Evolutionary conservation across 1,140 invertebrate genomes (phyloP), one percentile per base, ranked within the genome.

Genomic region (Colletes gigas): DNA sequence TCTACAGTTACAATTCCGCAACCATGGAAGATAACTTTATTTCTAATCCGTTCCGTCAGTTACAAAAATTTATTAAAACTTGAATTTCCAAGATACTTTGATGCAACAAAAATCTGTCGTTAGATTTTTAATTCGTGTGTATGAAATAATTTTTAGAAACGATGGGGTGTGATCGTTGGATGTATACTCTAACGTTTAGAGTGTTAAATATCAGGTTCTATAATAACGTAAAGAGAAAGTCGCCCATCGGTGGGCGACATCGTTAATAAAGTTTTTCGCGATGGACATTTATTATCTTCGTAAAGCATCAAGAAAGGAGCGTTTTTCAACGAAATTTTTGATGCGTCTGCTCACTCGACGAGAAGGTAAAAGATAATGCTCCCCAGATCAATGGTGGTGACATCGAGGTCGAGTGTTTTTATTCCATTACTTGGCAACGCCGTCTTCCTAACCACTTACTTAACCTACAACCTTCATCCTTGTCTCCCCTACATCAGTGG

Each of bases 391-490:
- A 83, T 80, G 77, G 66, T 74, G 62, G 69, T 67, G 75, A 88
- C 85, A 85, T 89, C 73, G 81, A 68, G 86, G 83, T 90, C 87
- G 88, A 90, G 89, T 91, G 90, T 91, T 91, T 91, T 90, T 91
- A 90, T 91, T 91, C 89, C 90, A 91, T 91, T 91, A 91, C 85
- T 84, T 41, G 65, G 81, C 69, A 69, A 71, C 79, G 65, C 79
- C 78, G 84, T 86, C 89, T 85, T 90, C 89, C 89, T 90, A 91
- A 90, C 87, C 89, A 91, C 89, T 91, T 90, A 90, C 89, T 91
- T 90, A 90, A 91, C 88, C 85, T 82, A 88, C 83, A 82, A 89
- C 84, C 85, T 88, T 77, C 86, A 83, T 66, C 81, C 86, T 81
- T 71, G 76, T 77, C 78, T 67, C 52, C 78, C 19, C 50, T 9